phyloP scores from a whole-genome alignment of 2,113 vertebrate genomes.

The Brachyistius frenatus region DNA sequence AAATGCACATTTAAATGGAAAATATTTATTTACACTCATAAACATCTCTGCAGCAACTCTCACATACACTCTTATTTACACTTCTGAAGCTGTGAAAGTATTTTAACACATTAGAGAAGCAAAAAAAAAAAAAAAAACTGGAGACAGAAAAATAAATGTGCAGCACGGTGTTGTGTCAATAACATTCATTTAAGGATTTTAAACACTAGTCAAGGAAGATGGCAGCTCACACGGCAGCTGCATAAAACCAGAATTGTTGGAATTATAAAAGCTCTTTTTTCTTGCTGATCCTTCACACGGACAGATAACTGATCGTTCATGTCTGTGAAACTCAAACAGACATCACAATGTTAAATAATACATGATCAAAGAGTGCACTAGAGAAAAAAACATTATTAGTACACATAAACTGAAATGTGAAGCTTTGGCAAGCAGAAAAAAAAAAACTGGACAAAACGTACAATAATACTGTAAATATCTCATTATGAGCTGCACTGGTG shows the following conservation, averaged over 20 bases:
- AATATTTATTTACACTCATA: conserved; percentile 59
- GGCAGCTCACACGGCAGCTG: neutral
- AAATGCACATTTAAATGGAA: neutral
- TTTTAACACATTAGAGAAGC: neutral
- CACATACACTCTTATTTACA: conserved; percentile 25
- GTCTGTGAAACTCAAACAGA: neutral
- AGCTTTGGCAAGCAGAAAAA: neutral
- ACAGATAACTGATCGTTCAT: neutral
- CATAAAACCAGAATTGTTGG: neutral
- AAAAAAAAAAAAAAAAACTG: conserved; percentile 1
- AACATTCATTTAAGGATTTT: neutral
- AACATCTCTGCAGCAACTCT: conserved; percentile 28
- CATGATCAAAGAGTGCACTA: neutral
- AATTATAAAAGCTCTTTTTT: neutral
- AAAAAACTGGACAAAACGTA: neutral
- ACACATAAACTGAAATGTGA: neutral
- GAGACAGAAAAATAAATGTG: neutral
- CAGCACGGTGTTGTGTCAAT: neutral
- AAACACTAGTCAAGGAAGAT: too few relatives aligned
- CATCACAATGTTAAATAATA: neutral
- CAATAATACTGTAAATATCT: neutral
- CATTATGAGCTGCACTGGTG: neutral
- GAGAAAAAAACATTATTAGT: neutral
- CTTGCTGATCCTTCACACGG: neutral
- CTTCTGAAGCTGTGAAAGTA: neutral